These are phyloP conservation scores for Sturnira hondurensis DNA, from an alignment of 2,113 vertebrate species.

Conservation along the genomic window DNA sequence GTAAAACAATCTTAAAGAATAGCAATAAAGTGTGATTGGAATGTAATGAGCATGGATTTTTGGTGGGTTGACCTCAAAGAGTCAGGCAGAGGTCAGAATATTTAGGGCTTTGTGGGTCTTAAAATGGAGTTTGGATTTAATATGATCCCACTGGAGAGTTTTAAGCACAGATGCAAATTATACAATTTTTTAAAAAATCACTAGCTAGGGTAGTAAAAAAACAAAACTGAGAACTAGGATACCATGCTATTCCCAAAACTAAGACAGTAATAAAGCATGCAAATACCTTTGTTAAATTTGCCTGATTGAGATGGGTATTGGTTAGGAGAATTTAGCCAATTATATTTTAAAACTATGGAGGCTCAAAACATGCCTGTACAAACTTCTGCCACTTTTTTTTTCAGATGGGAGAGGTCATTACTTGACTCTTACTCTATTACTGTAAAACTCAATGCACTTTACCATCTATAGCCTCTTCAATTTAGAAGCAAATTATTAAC, in stretches of 20 bases:
- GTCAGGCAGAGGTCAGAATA: not conserved
- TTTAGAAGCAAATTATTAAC: conserved; percentile 1
- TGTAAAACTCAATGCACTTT: not conserved
- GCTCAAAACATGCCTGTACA: not conserved
- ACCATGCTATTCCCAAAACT: not conserved
- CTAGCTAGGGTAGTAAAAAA: not conserved
- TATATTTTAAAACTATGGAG: conserved; percentile 11
- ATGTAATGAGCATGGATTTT: not conserved
- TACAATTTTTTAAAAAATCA: not conserved
- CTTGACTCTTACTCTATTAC: not conserved
- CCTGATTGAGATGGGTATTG: not conserved
- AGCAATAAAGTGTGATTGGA: not conserved
- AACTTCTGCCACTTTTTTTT: not conserved
- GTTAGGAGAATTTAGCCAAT: not conserved
- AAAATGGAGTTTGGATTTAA: not conserved
- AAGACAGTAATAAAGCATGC: not conserved
- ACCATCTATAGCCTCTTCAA: not conserved
- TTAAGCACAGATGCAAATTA: not conserved
- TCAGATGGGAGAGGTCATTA: not conserved
- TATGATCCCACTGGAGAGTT: not conserved
- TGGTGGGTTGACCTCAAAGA: not conserved
- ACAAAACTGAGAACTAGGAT: not conserved
- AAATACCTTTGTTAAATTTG: not conserved
- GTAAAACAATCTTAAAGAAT: not conserved
- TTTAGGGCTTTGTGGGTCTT: not conserved